Base-by-base conservation (phyloP, 1,140 invertebrate species). In the Thaumatotibia leucotreta region DNA sequence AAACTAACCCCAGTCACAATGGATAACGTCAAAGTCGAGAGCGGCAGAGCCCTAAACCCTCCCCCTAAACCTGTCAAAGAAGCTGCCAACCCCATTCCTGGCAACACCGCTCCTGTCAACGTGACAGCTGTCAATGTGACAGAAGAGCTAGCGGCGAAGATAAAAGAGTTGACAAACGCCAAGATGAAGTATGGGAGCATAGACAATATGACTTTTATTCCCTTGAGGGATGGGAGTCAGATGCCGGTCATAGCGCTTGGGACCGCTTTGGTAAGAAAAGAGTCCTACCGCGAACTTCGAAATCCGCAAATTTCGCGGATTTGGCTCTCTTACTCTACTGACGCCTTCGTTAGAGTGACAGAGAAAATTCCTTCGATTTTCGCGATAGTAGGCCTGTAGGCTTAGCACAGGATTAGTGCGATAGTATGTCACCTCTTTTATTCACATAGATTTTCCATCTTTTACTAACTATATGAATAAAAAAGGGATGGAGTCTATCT, bases 181-280 rank as follows among this genome's bases (percentile, higher is more conserved):
- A 81, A 76, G 50, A 23, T 49, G 2, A 77, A 67, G 5, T 80
- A 75, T 58, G 79, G 79, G 0, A 70, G 6, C 1, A 66, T 71
- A 1, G 39, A 33, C 0, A 58, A 76, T 8, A 75, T 84, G 74
- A 61, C 68, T 0, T 75, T 61, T 6, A 39, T 84, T 0, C 67
- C 66, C 8, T 52, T 86, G 2, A 39, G 63, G 6, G 79, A 82
- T 58, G 79, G 77, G 0, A 29, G 32, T 0, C 66, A 73, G 1
- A 85, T 88, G 77, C 85, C 85, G 0, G 69, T 74, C 0, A 31
- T 88, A 1, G 76, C 78, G 9, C 33, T 88, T n/a, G 85, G 83
- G 10, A 86, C 85, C 5, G 82, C 85, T n/a, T 54, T 76, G 80
- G 83, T 86, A 63, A 79, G 77, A 70, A 29, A 29, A 29, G 27